Evolutionary conservation across 2,888 invertebrate genomes (phyloP), one percentile per base, ranked within the genome.

Genomic region (Petrolisthes manimaculis): DNA sequence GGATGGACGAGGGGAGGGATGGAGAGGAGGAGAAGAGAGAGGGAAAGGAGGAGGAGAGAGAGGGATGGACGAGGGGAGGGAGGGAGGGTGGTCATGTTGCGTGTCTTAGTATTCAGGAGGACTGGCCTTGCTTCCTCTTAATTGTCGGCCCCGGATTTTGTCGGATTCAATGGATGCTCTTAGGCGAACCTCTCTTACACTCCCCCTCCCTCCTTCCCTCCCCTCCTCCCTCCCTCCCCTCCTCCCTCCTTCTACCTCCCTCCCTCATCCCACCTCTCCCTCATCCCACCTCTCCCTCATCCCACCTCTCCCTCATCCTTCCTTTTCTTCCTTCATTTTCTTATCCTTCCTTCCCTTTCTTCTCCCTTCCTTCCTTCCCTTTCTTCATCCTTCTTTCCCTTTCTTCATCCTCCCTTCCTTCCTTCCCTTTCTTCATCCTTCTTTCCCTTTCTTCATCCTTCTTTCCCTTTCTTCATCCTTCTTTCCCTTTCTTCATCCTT

Each of bases 301-400:
- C 18, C 61, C 61, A 18, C 61, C 3, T 9, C 61, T 1, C 18
- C 18, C 61, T 61, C 61, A 1, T 61, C 61, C 61, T 18, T 61
- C 12, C 61, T 3, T 12, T 18, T 18, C 61, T 61, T 9, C 61
- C 61, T 61, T 18, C 37, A 0, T 2, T 37, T 37, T 37, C 37
- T 37, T 37, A 2, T 61, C 18, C 61, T 61, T 61, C 61, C 61
- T 61, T 18, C 18, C 61, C 18, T 61, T 61, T 61, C 61, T 61
- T 18, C 18, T 3, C 3, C 61, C 61, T 61, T 61, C 18, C 61
- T 18, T 61, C 18, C 61, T 18, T 61, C 61, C 61, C 9, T 18
- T 74, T 74, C 74, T 74, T n/a, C 74, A 74, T 74, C 74, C n/a
- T n/a, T 9, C 74, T 74, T 74, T 74, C 74, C 74, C 74, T 74